Evolutionary conservation across 2,797 vertebrate genomes (phyloP).

Genomic region (Gastrophryne carolinensis): DNA sequence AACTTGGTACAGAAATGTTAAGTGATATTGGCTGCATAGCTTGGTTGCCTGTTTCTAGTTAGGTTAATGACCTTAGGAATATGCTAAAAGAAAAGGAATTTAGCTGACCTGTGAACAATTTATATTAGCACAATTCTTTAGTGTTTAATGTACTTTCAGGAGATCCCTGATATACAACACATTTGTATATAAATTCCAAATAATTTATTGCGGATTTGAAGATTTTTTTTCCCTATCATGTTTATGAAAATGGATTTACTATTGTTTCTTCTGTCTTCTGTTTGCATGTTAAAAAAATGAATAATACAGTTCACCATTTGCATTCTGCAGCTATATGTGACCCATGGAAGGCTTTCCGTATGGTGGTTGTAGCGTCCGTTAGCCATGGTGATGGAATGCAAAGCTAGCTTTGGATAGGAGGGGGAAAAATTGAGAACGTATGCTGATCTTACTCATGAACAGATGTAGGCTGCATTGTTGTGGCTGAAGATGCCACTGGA

Average conservation of each 20-base stretch:
- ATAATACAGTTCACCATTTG: slow-evolving; percentile 2
- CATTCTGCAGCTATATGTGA: slow-evolving; percentile 19
- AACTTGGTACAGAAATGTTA: slow-evolving; percentile 35
- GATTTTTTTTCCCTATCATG: neutral
- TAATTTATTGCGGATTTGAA: slow-evolving; percentile 2
- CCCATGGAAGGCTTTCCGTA: slow-evolving; percentile 9
- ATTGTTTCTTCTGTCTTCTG: neutral
- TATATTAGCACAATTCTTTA: slow-evolving; percentile 36
- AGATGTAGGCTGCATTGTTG: slow-evolving; percentile 26
- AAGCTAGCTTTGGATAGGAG: slow-evolving; percentile 1
- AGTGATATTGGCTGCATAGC: slow-evolving; percentile 47
- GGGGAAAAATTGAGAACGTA: slow-evolving; percentile 33
- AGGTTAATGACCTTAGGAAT: slow-evolving; percentile 40
- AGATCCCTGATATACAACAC: slow-evolving; percentile 16
- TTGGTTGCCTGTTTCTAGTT: slow-evolving; percentile 38
- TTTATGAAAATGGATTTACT: neutral
- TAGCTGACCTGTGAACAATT: slow-evolving; percentile 38
- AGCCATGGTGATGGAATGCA: slow-evolving; percentile 41
- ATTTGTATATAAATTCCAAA: slow-evolving; percentile 17
- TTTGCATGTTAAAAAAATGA: neutral
- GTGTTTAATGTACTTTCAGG: slow-evolving; percentile 16
- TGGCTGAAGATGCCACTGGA: slow-evolving; percentile 34
- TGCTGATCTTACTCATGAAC: slow-evolving; percentile 25
- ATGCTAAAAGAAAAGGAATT: slow-evolving; percentile 48
- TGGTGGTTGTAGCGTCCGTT: slow-evolving; percentile 31